Evolutionary conservation across 2,113 vertebrate species (phyloP).

Genomic region (Cnemophilus loriae): DNA sequence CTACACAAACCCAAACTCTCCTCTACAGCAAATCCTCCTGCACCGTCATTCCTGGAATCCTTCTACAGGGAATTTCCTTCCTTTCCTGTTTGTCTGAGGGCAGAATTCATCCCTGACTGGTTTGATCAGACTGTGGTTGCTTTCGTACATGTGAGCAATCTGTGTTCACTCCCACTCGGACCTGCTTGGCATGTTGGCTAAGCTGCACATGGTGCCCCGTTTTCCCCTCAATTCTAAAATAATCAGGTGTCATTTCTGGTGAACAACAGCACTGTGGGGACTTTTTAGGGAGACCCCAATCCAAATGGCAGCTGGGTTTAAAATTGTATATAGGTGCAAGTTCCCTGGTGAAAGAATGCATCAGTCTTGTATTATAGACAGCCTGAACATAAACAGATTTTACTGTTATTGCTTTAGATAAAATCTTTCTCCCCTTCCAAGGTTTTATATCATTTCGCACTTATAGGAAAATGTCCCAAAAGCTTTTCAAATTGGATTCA

Average conservation of each 20-base stretch:
- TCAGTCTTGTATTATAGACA: neutral
- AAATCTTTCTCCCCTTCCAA: neutral
- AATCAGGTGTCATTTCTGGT: neutral
- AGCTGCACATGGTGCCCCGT: neutral
- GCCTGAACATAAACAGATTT: neutral
- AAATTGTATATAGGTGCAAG: neutral
- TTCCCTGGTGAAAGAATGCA: neutral
- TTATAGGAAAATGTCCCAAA: neutral
- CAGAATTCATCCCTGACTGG: neutral
- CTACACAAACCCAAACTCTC: neutral
- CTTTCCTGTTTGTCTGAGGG: neutral
- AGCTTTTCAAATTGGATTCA: constrained; percentile 39
- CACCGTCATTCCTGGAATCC: neutral
- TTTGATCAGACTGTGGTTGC: neutral
- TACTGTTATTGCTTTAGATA: neutral
- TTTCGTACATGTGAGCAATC: neutral
- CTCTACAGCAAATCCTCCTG: neutral
- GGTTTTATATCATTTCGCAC: constrained; percentile 12
- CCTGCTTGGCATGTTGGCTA: neutral
- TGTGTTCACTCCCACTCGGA: neutral
- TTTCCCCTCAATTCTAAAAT: neutral
- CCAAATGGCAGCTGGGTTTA: neutral
- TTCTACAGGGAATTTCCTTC: neutral
- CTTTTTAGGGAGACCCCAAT: neutral
- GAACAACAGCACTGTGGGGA: neutral